Evolutionary conservation across 2,797 vertebrate genomes (phyloP).

Genomic region (Cossypha polioptera): DNA sequence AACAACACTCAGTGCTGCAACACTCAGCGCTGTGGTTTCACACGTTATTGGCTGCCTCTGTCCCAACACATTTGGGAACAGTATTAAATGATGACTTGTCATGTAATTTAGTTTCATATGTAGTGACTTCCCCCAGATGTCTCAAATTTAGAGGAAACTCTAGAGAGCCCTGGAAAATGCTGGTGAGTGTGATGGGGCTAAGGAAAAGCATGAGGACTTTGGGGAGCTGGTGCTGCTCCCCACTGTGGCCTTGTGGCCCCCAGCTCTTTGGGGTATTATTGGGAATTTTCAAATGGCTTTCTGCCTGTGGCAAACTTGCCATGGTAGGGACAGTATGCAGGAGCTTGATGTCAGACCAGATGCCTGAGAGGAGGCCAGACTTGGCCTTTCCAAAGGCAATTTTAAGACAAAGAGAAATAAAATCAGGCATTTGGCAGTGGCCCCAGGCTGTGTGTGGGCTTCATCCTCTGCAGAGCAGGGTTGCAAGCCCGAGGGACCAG

Average conservation of each 20-base stretch:
- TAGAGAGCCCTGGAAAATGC: constrained; percentile 17
- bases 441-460: not conserved
- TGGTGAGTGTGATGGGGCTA: not conserved
- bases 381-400: not conserved
- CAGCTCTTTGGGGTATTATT: not conserved
- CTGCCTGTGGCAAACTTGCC: not conserved
- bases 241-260: fast-evolving
- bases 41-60: constrained; percentile 9
- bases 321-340: fast-evolving
- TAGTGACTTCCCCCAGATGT: not conserved
- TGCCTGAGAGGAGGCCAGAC: not conserved
- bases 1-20: constrained; percentile 14
- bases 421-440: not conserved
- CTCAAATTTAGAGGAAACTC: constrained; percentile 38
- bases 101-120: constrained; percentile 24
- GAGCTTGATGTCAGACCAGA: not conserved
- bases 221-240: fast-evolving
- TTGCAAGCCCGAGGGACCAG: not conserved
- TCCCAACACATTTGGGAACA: constrained; percentile 57
- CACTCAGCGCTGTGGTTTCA: constrained; percentile 59
- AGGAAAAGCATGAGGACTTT: not conserved
- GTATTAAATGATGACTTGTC: constrained; percentile 41
- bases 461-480: not conserved
- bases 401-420: not conserved
- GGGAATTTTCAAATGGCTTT: not conserved